These are phyloP conservation scores for Chamaea fasciata DNA, from an alignment of 2,113 vertebrate genomes.

Conservation along the genomic window DNA sequence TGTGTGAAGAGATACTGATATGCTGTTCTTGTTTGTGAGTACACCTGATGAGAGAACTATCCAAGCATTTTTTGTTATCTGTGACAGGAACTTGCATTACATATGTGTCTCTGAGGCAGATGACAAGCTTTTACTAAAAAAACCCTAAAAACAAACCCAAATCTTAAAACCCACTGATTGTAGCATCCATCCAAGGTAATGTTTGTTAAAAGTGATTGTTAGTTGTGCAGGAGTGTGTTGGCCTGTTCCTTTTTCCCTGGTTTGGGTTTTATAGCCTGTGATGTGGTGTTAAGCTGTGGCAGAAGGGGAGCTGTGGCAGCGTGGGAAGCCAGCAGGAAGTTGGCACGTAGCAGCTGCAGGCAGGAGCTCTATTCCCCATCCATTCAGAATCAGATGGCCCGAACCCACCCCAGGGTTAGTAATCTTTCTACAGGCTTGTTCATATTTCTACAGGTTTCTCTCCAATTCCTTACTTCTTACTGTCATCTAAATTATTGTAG, in stretches of 20 bases:
- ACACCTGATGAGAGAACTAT: neutral
- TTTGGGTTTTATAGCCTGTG: neutral
- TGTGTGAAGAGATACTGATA: neutral
- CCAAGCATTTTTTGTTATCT: neutral
- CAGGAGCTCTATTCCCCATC: neutral
- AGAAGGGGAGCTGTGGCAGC: neutral
- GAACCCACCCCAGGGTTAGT: neutral
- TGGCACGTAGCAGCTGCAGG: neutral
- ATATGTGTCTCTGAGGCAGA: neutral
- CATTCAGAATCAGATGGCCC: neutral
- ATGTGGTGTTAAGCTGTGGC: neutral
- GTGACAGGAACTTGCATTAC: neutral
- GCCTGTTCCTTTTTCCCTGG: neutral
- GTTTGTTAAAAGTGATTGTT: neutral
- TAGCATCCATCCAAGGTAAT: neutral
- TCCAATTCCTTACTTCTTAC: neutral
- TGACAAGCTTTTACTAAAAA: neutral
- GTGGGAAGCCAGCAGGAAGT: neutral
- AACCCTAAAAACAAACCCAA: neutral
- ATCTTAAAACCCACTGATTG: neutral
- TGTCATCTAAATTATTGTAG: neutral
- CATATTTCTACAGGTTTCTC: neutral
- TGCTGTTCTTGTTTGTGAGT: neutral
- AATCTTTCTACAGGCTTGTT: neutral
- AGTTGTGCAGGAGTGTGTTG: neutral